Evolutionary conservation across 2,113 vertebrate genomes (phyloP), one percentile per base, ranked within the genome.

Genomic region (Arvicanthis niloticus): DNA sequence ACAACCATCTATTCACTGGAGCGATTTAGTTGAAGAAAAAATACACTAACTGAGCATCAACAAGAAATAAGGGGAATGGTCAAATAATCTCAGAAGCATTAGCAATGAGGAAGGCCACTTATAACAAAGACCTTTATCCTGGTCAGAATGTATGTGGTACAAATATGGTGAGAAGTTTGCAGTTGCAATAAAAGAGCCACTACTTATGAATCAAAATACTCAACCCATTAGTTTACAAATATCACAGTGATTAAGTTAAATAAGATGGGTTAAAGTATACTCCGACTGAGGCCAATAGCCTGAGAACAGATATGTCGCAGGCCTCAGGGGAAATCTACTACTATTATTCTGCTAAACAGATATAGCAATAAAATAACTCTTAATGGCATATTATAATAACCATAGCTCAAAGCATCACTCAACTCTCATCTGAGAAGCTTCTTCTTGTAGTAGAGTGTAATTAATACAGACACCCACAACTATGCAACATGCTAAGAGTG

Each of bases 21-120:
- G 81, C 48, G 94, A 51, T 89, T 56, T 89, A 87, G 77, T 89
- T 89, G 58, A 90, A 58, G 51, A 96, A 95, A 93, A 95, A 93
- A 88, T 90, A 89, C 15, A 6, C 34, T 75, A 96, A 72, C 60
- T 22, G 68, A 40, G 60, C 45, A 70, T 67, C 0, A 60, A 93
- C 29, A 93, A 80, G 45, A 86, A 94, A 19, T 86, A 84, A 84
- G 86, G 2, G 3, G 60, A 96, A 81, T 75, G 75, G 80, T 84
- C 17, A 85, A 82, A 89, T 75, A 72, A 96, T 51, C 13, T 40
- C 26, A 75, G 62, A 89, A 85, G 42, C 16, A 78, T 65, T 48
- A 91, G 40, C 24, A 53, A 58, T n/a, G 26, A 10, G 16, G 37
- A 34, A 87, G 7, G 24, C 13, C 60, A 78, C 4, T n/a, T 24